Base-by-base conservation (phyloP, 2,113 vertebrate genomes). In the Hylia prasina region DNA sequence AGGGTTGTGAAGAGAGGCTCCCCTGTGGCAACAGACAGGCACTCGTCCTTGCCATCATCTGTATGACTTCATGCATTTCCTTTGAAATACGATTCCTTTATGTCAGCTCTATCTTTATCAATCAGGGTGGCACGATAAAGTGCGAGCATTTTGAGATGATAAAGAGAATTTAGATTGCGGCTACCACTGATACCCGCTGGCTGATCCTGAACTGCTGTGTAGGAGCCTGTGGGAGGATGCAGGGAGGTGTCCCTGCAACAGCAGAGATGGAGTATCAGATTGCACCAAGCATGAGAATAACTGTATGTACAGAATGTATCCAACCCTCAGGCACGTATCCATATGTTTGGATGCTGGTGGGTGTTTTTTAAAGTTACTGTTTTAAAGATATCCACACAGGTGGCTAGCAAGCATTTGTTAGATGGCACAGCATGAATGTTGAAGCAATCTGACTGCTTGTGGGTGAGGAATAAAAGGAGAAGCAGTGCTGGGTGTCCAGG, bases 311-410 rank as follows among this genome's bases (percentile, higher is more conserved):
- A 89, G 86, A 96, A 93, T 75, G 56, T 78, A 86, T 93, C 89
- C 90, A 96, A 84, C 96, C 92, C 45, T 86, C 86, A 92, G 90
- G 86, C 88, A 89, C 50, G 61, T 90, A 96, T 95, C 93, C 88
- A 72, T 96, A 92, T 95, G 93, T 95, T 96, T 93, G 85, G 72
- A 93, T 89, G 91, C 64, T 94, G 82, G 90, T 96, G 94, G 94
- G 94, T 96, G 93, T 96, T 96, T 96, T 95, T 86, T 80, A 93
- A 94, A 94, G 93, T 75, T 95, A 45, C 85, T 93, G 51, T 81
- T 92, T 96, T 92, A 97, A 96, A 96, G 87, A 95, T 92, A 95
- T 50, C 92, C 45, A 90, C 86, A 78, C 86, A 96, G 94, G 94
- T 96, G 94, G 92, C 85, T 93, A 90, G 63, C 82, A 82, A 93